phyloP scores from a whole-genome alignment of 2,888 invertebrate species.

The Lycaena phlaeas region DNA sequence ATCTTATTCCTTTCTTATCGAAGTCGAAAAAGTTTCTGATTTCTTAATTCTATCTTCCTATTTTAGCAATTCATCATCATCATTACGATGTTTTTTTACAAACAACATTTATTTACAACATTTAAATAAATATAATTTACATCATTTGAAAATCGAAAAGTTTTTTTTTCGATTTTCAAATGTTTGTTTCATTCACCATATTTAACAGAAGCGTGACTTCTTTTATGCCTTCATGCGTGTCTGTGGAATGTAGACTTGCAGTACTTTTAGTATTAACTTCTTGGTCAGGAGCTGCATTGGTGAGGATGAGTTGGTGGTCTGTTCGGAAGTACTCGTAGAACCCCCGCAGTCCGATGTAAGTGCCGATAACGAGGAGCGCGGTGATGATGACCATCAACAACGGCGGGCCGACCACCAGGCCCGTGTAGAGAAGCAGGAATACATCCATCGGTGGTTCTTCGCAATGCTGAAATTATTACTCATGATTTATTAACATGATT shows the following conservation, averaged over 20 bases:
- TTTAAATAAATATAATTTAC: too few species aligned
- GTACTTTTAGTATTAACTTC: constrained; percentile 22
- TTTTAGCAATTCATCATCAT: too few species aligned
- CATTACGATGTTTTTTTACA: too few species aligned
- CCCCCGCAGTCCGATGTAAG: constrained; percentile 51
- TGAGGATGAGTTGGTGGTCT: constrained; percentile 31
- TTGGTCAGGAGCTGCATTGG: constrained; percentile 39
- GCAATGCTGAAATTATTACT: constrained; percentile 42
- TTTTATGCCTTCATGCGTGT: not conserved
- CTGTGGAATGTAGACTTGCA: not conserved
- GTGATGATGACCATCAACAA: constrained; percentile 55
- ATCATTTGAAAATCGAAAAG: too few species aligned
- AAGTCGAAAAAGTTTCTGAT: too few species aligned
- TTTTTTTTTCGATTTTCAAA: too few species aligned
- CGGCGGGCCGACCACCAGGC: constrained; percentile 66
- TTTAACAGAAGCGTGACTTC: not conserved
- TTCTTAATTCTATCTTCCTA: too few species aligned
- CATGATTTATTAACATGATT: too few species aligned
- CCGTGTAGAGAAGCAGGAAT: constrained; percentile 49
- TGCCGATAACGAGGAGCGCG: constrained; percentile 55
- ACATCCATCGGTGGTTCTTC: constrained; percentile 52
- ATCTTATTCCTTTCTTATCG: too few species aligned
- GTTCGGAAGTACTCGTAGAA: constrained; percentile 30
- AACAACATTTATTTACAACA: too few species aligned
- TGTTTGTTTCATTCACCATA: not conserved